phyloP scores from a whole-genome alignment of 2,888 invertebrate genomes.

The Tortricodes alternella region DNA sequence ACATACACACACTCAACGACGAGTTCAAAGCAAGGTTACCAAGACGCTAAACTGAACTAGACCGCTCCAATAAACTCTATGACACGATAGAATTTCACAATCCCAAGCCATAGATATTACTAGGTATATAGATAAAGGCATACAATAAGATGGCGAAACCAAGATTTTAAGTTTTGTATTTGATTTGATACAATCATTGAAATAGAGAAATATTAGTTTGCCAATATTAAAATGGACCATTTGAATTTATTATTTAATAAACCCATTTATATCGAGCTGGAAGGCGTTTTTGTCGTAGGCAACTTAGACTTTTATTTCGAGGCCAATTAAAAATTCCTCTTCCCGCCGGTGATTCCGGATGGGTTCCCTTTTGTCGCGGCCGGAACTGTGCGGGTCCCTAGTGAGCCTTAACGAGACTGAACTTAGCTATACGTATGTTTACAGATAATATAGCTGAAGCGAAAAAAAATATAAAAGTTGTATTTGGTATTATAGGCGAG shows the following conservation, averaged over 20 bases:
- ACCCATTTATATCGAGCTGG: conserved; percentile 44
- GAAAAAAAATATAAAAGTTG: not conserved
- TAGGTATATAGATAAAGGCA: not conserved
- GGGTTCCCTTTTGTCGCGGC: conserved; percentile 65
- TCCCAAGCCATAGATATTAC: conserved; percentile 13
- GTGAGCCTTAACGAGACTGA: conserved; percentile 64
- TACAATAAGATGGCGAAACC: conserved; percentile 22
- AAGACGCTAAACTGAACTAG: not conserved
- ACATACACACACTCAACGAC: not conserved
- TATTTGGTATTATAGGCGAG: not conserved
- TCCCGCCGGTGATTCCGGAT: conserved; percentile 54
- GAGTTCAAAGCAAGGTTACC: not conserved
- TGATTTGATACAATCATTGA: not conserved
- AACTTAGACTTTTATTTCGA: conserved; percentile 64
- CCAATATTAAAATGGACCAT: conserved; percentile 1
- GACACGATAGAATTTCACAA: conserved; percentile 10
- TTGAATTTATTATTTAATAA: no score
- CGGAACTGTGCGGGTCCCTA: conserved; percentile 62
- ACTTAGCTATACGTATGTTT: conserved; percentile 34
- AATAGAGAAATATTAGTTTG: not conserved
- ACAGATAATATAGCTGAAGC: conserved; percentile 1
- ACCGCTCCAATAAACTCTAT: conserved; percentile 1
- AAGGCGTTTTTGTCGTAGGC: conserved; percentile 52
- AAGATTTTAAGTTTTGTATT: no score
- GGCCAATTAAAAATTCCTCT: conserved; percentile 76